Percentiles rank a stretch among this genome's conserved stretches.
Conservation (phyloP, 2,113 vertebrate species). For the Melanostigma gelatinosum region DNA sequence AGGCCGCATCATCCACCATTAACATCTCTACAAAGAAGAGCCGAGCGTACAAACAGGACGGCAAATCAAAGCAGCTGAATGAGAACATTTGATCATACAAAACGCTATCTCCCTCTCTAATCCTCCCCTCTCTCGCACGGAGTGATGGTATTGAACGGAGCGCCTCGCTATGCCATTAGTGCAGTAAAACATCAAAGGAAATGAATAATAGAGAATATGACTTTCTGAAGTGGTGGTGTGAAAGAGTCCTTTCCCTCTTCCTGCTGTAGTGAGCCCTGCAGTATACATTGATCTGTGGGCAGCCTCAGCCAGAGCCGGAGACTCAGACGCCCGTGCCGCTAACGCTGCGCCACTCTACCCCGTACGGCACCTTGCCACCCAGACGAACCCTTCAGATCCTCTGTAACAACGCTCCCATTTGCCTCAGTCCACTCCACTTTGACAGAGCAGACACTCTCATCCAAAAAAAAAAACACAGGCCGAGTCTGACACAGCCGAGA, state of each 20-base stretch:
- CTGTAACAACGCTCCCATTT: conserved; percentile 38
- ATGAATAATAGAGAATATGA: conserved; percentile 83
- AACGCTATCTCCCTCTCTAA: conserved; percentile 53
- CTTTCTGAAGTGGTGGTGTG: conserved; percentile 78
- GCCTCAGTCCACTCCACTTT: conserved; percentile 66
- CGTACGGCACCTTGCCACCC: conserved; percentile 58
- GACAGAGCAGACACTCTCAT: conserved; percentile 56
- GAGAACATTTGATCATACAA: conserved; percentile 69
- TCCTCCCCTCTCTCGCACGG: conserved; percentile 60
- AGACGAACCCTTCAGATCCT: conserved; percentile 59
- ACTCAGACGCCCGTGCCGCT: conserved; percentile 33
- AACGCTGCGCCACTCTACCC: conserved; percentile 31
- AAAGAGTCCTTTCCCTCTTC: conserved; percentile 74
- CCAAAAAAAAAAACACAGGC: conserved; percentile 58
- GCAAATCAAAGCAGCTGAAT: conserved; percentile 74
- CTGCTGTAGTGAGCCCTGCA: conserved; percentile 71
- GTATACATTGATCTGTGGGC: conserved; percentile 77
- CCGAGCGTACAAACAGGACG: conserved; percentile 41
- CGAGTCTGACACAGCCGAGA: conserved; percentile 59
- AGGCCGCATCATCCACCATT: conserved; percentile 52
- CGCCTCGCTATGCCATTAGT: conserved; percentile 80
- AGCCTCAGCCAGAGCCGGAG: conserved; percentile 58
- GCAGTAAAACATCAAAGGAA: conserved; percentile 82
- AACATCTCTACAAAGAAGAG: conserved; percentile 39
- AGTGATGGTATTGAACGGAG: conserved; percentile 79